Evolutionary conservation across 1,140 invertebrate genomes (phyloP).

Genomic region (Diachasmimorpha longicaudata): DNA sequence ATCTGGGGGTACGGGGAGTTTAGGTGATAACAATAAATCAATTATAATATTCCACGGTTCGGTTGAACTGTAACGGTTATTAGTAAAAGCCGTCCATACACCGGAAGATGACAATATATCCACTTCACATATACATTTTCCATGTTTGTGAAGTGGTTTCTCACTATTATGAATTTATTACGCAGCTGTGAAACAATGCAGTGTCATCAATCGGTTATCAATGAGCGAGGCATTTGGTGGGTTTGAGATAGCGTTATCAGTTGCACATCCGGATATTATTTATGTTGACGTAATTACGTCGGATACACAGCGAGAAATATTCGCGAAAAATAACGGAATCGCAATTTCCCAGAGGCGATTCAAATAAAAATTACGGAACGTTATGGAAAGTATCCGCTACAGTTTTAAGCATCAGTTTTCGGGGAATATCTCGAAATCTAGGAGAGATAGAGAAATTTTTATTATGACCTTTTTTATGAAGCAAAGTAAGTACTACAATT

Average conservation of each 20-base stretch:
- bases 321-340: no score
- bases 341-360: no score
- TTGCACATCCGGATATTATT: not conserved
- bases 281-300: not conserved
- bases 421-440: no score
- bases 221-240: not conserved
- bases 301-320: no score
- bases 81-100: conserved; percentile 37
- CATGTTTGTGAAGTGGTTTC: conserved; percentile 28
- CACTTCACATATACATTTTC: conserved; percentile 12
- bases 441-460: no score
- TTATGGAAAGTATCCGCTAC: no score
- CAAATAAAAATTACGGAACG: no score
- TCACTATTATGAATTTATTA: conserved; percentile 36
- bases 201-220: conserved; percentile 8
- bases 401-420: no score
- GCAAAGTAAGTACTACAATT: no score
- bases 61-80: conserved; percentile 37
- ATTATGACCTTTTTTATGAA: no score
- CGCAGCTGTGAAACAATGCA: conserved; percentile 8
- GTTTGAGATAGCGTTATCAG: not conserved
- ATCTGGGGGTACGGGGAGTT: not conserved
- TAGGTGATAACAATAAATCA: conserved; percentile 34
- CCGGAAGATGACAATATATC: conserved; percentile 39
- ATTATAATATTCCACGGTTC: conserved; percentile 43